Base-by-base conservation (phyloP, 2,888 invertebrate species). In the Sturmia bella region DNA sequence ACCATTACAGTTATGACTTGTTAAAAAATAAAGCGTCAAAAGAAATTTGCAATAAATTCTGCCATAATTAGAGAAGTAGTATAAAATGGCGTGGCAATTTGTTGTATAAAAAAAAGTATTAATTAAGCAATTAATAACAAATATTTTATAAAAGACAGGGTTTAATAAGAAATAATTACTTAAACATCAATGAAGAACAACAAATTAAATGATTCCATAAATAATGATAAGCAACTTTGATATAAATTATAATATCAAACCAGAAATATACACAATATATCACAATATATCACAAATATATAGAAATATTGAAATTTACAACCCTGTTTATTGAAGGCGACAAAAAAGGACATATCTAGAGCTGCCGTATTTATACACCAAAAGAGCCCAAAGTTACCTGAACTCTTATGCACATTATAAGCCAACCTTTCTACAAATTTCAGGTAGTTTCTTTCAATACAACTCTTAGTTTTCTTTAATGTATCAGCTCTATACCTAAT, bases 61-160 rank as follows among this genome's bases (percentile, higher is more conserved):
- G 17, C 50, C 39, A 39, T 37, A 39, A 24, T 24, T 59, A 24
- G 7, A 59, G 57, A 70, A 57, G 45, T 57, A 32, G 59, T 70
- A 17, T 9, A 13, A 48, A 59, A 59, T 70, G 70, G 59, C 50
- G 17, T 15, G 15, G 48, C 70, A 59, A 24, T 59, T 59, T 48
- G 27, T 27, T 32, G 3, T 19, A 6, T 32, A 52, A 61, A 32
- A 19, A 50, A 64, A 48, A 48, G 15, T 39, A 50, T 66, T 39
- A 17, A 24, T 64, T 48, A 32, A 57, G 52, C 45, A 70, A 64
- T 77, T 77, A 70, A 57, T 66, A 72, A 32, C 32, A 64, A 66
- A 59, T 66, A 43, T 24, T 39, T 27, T 54, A 15, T 27, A 43
- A 24, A 17, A 68, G 43, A 11, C 54, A 43, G 27, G 9, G 9